Evolutionary conservation across 2,888 invertebrate species (phyloP), one percentile per base, ranked within the genome.

Genomic region (Cephus pulcher): DNA sequence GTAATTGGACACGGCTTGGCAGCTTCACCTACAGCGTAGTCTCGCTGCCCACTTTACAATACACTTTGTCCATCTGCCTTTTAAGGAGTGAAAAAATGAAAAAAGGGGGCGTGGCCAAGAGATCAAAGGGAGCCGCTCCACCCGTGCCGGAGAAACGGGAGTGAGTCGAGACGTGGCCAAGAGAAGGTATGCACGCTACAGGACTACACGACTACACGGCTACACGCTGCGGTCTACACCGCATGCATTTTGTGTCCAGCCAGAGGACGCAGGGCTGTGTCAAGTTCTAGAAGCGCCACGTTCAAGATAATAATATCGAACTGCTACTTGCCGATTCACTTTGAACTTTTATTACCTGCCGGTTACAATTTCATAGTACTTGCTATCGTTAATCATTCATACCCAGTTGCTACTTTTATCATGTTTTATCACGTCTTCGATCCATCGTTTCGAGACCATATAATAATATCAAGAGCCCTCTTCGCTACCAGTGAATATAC

Each of bases 21-120:
- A 84, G 84, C 84, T 84, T 84, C 85, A 84, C 85, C 84, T 83
- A 84, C 83, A 84, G 83, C 82, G 82, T 83, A 82, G 83, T 86
- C 81, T 80, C 88, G 90, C 91, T 91, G 91, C 91, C 90, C 91
- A 91, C 91, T 91, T 91, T 91, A 91, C 91, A 91, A 91, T 91
- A 91, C 91, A 91, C 91, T 91, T 91, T 91, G 91, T 91, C 91
- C 91, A 91, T 91, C 91, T 91, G 90, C 91, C 91, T 91, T 91
- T 91, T 91, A 91, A 91, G 90, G 90, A 90, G 90, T 88, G 90
- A 90, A 91, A 91, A 90, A 90, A 91, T 89, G 89, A 90, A 91
- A 91, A 91, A 91, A 90, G 90, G 87, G 89, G 91, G 91, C 91
- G 91, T 90, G 89, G 89, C 86, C 83, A 76, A n/a, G 80, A 90